Percentiles rank a stretch among this genome's conserved stretches.
These are phyloP conservation scores for Thecophora atra DNA, from an alignment of 2,888 invertebrate genomes.

Conservation along the genomic window DNA sequence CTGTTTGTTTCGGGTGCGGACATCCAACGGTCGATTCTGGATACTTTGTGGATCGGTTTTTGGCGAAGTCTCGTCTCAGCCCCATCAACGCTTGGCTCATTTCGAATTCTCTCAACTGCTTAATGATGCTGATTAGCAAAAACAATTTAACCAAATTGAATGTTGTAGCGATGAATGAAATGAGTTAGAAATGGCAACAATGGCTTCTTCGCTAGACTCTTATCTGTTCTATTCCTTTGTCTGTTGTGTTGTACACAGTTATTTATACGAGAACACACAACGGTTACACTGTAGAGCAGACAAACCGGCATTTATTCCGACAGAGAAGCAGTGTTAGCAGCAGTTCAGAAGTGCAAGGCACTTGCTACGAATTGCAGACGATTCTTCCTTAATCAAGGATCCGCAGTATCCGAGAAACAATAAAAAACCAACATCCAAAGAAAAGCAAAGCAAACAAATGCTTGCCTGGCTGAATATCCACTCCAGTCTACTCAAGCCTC, in stretches of 20 bases:
- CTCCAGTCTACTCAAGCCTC: neutral
- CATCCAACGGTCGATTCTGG: too few relatives aligned
- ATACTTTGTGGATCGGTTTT: too few relatives aligned
- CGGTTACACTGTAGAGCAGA: neutral
- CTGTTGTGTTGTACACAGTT: neutral
- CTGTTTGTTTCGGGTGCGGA: too few relatives aligned
- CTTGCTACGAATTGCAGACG: conserved; percentile 24
- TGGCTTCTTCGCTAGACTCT: neutral
- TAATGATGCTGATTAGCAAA: conserved; percentile 37
- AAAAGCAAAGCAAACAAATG: conserved; percentile 20
- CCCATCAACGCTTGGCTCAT: too few relatives aligned
- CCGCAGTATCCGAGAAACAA: neutral
- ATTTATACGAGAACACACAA: neutral
- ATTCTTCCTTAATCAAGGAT: conserved; percentile 28
- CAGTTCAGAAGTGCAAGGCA: neutral
- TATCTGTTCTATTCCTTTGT: neutral
- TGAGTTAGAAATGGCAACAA: neutral
- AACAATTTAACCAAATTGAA: conserved; percentile 37
- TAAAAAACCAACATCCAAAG: neutral
- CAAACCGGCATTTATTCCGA: neutral
- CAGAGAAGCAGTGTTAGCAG: neutral
- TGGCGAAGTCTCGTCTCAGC: too few relatives aligned
- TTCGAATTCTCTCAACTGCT: neutral
- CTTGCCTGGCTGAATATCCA: neutral
- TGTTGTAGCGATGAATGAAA: neutral